Evolutionary conservation across 2,113 vertebrate species (phyloP).

Genomic region (Vulpes vulpes): DNA sequence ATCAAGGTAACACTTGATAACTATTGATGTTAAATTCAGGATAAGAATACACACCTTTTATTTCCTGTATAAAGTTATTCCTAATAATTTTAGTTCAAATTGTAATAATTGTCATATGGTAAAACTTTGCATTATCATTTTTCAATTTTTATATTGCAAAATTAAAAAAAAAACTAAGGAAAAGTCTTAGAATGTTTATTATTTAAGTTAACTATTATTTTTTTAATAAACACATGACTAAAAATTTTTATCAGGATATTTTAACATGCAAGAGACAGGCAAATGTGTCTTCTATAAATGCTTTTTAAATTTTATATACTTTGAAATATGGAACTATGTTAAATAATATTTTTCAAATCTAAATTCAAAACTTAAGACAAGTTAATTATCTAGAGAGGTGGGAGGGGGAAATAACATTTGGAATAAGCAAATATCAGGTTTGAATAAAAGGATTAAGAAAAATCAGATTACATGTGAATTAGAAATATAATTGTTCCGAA

Average conservation of each 20-base stretch:
- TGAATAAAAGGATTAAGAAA: neutral
- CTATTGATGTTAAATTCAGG: neutral
- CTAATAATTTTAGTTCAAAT: neutral
- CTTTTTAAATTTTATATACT: neutral
- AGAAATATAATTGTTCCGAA: neutral
- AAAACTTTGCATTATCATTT: neutral
- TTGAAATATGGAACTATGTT: neutral
- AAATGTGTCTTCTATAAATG: neutral
- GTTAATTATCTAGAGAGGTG: conserved; percentile 3
- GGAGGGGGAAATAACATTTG: neutral
- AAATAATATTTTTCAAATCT: neutral
- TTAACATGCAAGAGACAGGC: neutral
- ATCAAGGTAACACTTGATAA: neutral
- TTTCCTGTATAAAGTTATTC: neutral
- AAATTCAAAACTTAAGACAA: neutral
- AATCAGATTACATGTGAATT: neutral
- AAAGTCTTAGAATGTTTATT: neutral
- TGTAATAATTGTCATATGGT: neutral
- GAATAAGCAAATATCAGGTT: neutral
- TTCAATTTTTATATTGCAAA: neutral
- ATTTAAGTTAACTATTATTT: neutral
- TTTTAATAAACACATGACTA: neutral
- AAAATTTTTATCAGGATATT: neutral
- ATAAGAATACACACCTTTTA: neutral
- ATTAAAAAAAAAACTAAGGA: neutral